phyloP scores from a whole-genome alignment of 2,888 invertebrate genomes.

The Folsomia manolachei region DNA sequence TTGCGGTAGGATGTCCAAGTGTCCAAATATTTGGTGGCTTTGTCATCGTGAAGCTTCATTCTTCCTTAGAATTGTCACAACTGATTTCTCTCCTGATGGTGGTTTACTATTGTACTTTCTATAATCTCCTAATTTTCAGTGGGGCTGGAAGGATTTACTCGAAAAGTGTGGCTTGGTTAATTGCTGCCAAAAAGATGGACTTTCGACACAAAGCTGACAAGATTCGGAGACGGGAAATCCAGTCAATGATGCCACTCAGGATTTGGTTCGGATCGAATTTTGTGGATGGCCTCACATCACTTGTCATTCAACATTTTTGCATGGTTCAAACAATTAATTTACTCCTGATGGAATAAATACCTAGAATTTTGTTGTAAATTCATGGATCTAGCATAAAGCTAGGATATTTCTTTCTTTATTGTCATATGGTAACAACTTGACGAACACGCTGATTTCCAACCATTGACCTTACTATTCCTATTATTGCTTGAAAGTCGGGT shows the following conservation, averaged over 20 bases:
- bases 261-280: background rate
- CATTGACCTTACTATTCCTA: no score
- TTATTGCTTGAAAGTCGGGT: no score
- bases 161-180: background rate
- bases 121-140: background rate
- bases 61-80: background rate
- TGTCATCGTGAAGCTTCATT: background rate
- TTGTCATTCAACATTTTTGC: background rate
- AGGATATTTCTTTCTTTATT: no score
- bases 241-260: background rate
- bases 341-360: no score
- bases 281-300: background rate
- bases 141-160: background rate
- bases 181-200: background rate
- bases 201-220: background rate
- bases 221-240: background rate
- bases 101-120: background rate
- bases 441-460: no score
- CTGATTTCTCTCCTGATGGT: background rate
- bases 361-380: no score
- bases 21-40: background rate
- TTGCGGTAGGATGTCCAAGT: background rate
- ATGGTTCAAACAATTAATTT: background rate
- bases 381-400: no score
- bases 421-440: no score